A percentile compares a stretch with the other conserved stretches of the same genome.
These are phyloP conservation scores for Congeria kusceri DNA, from an alignment of 2,888 invertebrate genomes.

Conservation along the genomic window DNA sequence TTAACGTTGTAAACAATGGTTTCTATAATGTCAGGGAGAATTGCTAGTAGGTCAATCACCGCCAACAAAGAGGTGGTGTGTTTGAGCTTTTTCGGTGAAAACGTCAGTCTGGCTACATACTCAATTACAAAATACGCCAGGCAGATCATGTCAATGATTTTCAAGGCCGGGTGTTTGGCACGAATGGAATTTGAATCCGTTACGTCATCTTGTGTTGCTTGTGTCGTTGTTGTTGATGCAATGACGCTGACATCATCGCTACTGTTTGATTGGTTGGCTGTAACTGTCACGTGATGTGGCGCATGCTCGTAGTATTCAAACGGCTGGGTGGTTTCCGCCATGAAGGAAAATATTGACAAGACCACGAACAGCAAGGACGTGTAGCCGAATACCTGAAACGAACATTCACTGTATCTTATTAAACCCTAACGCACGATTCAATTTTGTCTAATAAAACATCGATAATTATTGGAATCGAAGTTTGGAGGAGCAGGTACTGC, in stretches of 20 bases:
- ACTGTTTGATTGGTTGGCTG: conserved; percentile 8
- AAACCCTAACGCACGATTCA: too few relatives aligned
- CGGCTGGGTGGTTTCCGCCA: conserved; percentile 63
- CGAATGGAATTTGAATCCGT: conserved; percentile 8
- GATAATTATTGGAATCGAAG: too few relatives aligned
- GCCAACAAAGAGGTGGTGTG: conserved; percentile 56
- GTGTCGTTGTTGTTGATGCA: not conserved
- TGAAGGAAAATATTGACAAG: conserved; percentile 67
- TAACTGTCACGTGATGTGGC: not conserved
- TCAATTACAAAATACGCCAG: conserved; percentile 63
- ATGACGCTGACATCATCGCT: conserved; percentile 17
- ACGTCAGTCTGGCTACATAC: conserved; percentile 53
- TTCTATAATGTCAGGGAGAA: conserved; percentile 77
- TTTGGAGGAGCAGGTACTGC: too few relatives aligned
- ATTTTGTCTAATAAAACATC: too few relatives aligned
- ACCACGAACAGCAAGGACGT: conserved; percentile 65
- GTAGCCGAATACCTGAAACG: conserved; percentile 63
- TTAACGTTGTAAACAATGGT: conserved; percentile 63
- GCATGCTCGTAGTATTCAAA: conserved; percentile 44
- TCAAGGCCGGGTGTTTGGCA: conserved; percentile 58
- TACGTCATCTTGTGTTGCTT: not conserved
- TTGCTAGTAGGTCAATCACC: conserved; percentile 67
- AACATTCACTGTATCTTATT: too few relatives aligned
- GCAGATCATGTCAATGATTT: conserved; percentile 60
- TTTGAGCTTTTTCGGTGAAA: conserved; percentile 52